Percentiles rank a stretch among this genome's conserved stretches.
These are phyloP conservation scores for Trachythela sp. DNA, from an alignment of 64 coral and sea anemone species.

Conservation along the genomic window DNA sequence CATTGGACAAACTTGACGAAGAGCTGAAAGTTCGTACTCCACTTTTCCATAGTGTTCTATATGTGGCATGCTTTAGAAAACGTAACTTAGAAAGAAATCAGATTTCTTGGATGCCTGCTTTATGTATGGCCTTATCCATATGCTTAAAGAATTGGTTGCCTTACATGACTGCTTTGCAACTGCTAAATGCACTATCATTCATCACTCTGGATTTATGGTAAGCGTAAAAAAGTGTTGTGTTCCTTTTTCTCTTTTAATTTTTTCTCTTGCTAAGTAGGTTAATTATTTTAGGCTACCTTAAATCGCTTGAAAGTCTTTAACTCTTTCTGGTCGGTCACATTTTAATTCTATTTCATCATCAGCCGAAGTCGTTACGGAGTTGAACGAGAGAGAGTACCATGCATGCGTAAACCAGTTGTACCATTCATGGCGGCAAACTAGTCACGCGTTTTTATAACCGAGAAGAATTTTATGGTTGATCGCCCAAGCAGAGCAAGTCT, in stretches of 20 bases:
- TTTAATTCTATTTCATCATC: too few relatives aligned
- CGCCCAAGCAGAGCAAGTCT: background rate
- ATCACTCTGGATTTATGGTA: background rate
- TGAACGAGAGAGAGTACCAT: background rate
- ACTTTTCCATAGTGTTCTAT: background rate
- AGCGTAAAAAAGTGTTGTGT: too few relatives aligned
- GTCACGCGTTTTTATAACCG: too few relatives aligned
- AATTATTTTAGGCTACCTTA: too few relatives aligned
- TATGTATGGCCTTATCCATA: background rate
- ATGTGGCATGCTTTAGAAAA: background rate
- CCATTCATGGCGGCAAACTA: too few relatives aligned
- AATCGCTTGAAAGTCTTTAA: too few relatives aligned
- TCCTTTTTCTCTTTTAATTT: too few relatives aligned
- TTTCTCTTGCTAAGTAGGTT: too few relatives aligned
- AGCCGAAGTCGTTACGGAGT: too few relatives aligned
- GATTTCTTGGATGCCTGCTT: background rate
- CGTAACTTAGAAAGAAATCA: background rate
- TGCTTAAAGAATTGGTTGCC: background rate
- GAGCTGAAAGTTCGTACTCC: background rate
- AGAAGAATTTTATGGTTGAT: background rate
- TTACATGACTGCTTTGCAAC: background rate
- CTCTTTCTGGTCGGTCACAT: too few relatives aligned
- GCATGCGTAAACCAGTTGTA: background rate
- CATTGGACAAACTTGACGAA: background rate
- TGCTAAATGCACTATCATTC: background rate